These are phyloP conservation scores for Cataglyphis hispanica DNA, from an alignment of 1,140 invertebrate genomes.

Conservation along the genomic window DNA sequence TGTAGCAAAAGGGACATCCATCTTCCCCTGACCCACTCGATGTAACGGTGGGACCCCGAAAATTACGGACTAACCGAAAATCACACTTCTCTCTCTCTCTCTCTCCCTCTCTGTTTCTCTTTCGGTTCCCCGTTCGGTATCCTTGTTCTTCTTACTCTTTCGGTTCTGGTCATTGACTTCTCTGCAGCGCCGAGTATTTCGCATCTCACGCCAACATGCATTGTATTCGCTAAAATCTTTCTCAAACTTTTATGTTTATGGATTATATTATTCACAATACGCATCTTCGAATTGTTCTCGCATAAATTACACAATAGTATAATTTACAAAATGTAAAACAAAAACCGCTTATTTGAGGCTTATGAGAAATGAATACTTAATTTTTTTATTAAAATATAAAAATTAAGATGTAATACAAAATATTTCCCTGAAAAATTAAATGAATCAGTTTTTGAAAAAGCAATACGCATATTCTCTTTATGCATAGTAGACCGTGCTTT, in stretches of 20 bases:
- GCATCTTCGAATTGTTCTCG: background rate
- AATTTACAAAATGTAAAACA: background rate
- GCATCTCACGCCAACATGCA: slow-evolving; percentile 33
- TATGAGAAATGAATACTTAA: background rate
- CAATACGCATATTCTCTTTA: background rate
- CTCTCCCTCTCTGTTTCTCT: slow-evolving; percentile 20
- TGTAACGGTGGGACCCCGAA: slow-evolving; percentile 78
- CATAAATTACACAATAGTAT: slow-evolving; percentile 15
- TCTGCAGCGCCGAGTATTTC: slow-evolving; percentile 6
- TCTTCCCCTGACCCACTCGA: slow-evolving; percentile 80
- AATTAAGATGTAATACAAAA: background rate
- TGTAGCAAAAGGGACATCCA: slow-evolving; percentile 79
- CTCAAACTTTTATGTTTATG: slow-evolving; percentile 5
- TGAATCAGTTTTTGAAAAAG: background rate
- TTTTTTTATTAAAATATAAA: no score
- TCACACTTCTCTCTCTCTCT: slow-evolving; percentile 52
- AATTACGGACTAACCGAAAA: slow-evolving; percentile 83
- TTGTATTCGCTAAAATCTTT: slow-evolving; percentile 39
- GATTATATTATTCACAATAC: slow-evolving; percentile 17
- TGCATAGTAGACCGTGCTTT: background rate
- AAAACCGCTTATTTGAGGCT: background rate
- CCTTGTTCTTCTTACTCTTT: slow-evolving; percentile 48
- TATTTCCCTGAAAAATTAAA: background rate
- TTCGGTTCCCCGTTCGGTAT: background rate
- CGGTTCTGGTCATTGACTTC: slow-evolving; percentile 65